phyloP scores from a whole-genome alignment of 2,888 invertebrate species.

The Drosophila hamatofila region DNA sequence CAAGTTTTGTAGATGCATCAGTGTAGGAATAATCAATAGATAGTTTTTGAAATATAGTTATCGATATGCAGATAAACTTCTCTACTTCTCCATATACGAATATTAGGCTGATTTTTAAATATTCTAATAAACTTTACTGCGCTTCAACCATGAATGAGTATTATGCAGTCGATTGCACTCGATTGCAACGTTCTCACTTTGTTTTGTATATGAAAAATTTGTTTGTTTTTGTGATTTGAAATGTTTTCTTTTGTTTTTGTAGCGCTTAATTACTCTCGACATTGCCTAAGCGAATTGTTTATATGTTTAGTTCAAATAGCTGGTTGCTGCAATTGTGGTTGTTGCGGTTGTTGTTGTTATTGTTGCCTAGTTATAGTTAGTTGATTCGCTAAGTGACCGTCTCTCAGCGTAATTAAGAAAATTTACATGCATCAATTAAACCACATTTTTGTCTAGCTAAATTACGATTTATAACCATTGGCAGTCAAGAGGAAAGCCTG shows the following conservation, averaged over 20 bases:
- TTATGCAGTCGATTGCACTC: neutral
- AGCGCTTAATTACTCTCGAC: conserved; percentile 65
- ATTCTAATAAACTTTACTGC: neutral
- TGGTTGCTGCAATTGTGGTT: conserved; percentile 1
- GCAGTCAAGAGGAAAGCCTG: conserved; percentile 43
- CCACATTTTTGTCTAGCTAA: conserved; percentile 32
- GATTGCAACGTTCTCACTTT: neutral
- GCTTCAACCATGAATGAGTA: neutral
- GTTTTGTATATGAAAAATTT: conserved; percentile 27
- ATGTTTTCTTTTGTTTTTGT: conserved; percentile 45
- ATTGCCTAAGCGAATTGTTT: conserved; percentile 56
- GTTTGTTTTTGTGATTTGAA: conserved; percentile 70
- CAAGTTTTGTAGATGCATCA: neutral
- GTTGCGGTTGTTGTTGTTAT: neutral
- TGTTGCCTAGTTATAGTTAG: conserved; percentile 12
- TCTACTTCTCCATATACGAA: too few relatives aligned
- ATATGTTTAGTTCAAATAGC: conserved; percentile 28
- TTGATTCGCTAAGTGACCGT: conserved; percentile 49
- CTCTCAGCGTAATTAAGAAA: conserved; percentile 21
- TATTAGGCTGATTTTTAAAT: too few relatives aligned
- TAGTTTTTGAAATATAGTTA: neutral
- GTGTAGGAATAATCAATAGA: neutral
- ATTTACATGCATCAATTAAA: conserved; percentile 45
- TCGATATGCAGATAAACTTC: too few relatives aligned
- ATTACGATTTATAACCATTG: conserved; percentile 53